Base-by-base conservation (phyloP, 2,888 invertebrate species). In the Drosophila kambysellisi region DNA sequence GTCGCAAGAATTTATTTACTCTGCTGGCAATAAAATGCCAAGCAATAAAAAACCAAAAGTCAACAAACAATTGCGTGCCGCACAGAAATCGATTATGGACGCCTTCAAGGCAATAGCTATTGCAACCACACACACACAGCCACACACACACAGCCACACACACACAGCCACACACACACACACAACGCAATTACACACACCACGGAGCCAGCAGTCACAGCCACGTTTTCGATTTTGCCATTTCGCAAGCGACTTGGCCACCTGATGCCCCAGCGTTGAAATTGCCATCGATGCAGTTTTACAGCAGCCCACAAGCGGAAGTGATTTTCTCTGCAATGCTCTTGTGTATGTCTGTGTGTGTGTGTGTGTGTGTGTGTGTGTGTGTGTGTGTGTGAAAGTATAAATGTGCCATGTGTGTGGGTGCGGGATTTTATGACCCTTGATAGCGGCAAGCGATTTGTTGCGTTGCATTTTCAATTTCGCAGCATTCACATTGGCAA, bases 41-140 rank as follows among this genome's bases (percentile, higher is more conserved):
- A 85, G 89, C 90, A 90, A 91, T 91, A 89, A 91, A 46, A 91
- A 90, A 87, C 83, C 88, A 90, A 91, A 91, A 90, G 84, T 91
- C 88, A 88, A 90, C 87, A 90, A 83, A 83, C 87, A 83, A 81
- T 84, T 80, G 79, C 82, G 70, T 63, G 69, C 61, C 74, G 53
- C 50, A 53, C 76, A 72, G 79, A 82, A 88, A 85, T 85, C 87
- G 85, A 87, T 85, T 85, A 85, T 87, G 82, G 80, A 75, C 80
- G 85, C 80, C 85, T 80, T 80, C 78, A 67, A 74, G 82, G 68
- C 63, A 51, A 25, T 37, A 71, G 70, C 69, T 41, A 48, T 60
- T 54, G 54, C 54, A 61, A 39, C 29, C 37, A 17, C 35, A n/a
- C 29, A 43, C 39, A n/a, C 8, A 17, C 9, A 25, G 25, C 32